Evolutionary conservation across 2,113 vertebrate species (phyloP).

Genomic region (Strigops habroptila): DNA sequence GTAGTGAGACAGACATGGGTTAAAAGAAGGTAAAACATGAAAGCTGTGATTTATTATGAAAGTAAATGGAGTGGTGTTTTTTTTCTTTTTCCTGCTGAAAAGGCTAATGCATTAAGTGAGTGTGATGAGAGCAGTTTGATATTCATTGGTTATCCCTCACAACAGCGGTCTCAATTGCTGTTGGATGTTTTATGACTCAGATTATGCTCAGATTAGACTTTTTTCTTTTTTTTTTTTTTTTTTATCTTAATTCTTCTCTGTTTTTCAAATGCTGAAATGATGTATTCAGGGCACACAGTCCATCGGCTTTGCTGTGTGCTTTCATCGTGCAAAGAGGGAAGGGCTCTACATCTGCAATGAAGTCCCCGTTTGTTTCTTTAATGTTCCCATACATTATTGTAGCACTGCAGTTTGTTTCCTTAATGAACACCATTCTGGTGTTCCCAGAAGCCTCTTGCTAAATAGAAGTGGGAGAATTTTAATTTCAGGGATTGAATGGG

Average conservation of each 20-base stretch:
- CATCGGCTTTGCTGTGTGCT: not conserved
- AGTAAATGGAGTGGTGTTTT: not conserved
- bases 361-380: slow-evolving; percentile 48
- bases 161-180: not conserved
- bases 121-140: not conserved
- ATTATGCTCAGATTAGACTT: slow-evolving; percentile 28
- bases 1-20: not conserved
- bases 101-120: not conserved
- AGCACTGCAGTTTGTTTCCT: not conserved
- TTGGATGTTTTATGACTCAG: not conserved
- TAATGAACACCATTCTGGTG: not conserved
- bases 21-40: not conserved
- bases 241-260: not conserved
- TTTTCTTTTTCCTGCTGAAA: not conserved
- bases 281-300: slow-evolving; percentile 19
- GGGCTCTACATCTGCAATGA: slow-evolving; percentile 12
- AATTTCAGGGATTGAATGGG: not conserved
- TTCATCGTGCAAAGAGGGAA: not conserved
- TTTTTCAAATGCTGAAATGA: slow-evolving; percentile 28
- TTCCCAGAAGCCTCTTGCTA: not conserved
- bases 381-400: slow-evolving; percentile 2
- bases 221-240: not conserved
- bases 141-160: not conserved
- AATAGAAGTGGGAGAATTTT: not conserved
- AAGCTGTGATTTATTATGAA: not conserved